phyloP scores from a whole-genome alignment of 2,113 vertebrate species.

The Phylloscopus trochilus region DNA sequence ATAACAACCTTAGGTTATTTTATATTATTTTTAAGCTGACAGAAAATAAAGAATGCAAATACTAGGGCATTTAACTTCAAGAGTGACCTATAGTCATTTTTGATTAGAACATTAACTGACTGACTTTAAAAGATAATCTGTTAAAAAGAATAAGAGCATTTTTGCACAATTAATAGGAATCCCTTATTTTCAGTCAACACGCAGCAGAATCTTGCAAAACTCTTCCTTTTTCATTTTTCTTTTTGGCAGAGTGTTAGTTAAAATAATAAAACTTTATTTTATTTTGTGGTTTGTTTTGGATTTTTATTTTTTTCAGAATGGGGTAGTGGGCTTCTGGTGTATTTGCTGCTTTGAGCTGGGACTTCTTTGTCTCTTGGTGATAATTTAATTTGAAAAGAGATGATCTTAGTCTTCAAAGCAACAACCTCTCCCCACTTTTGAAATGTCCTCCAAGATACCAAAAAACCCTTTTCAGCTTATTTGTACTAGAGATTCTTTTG shows the following conservation, averaged over 20 bases:
- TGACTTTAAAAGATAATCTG: background rate
- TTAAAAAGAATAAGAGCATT: background rate
- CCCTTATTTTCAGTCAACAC: background rate
- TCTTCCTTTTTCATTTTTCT: background rate
- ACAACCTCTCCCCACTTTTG: background rate
- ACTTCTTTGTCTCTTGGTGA: background rate
- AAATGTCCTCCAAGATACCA: background rate
- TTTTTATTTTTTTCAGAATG: background rate
- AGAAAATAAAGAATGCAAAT: slow-evolving; percentile 34
- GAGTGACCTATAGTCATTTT: background rate
- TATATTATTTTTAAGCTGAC: slow-evolving; percentile 12
- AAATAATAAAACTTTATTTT: background rate
- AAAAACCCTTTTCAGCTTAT: background rate
- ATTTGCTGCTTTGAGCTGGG: background rate
- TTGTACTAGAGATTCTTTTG: background rate
- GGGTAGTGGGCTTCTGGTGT: background rate
- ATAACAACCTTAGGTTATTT: background rate
- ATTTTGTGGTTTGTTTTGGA: background rate
- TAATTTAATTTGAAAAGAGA: background rate
- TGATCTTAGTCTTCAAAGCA: background rate
- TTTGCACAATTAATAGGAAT: background rate
- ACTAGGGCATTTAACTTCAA: background rate
- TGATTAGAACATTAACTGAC: background rate
- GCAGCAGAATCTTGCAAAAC: background rate
- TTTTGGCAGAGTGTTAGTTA: background rate